phyloP scores from a whole-genome alignment of 2,888 invertebrate genomes.

The Synergus gifuensis region DNA sequence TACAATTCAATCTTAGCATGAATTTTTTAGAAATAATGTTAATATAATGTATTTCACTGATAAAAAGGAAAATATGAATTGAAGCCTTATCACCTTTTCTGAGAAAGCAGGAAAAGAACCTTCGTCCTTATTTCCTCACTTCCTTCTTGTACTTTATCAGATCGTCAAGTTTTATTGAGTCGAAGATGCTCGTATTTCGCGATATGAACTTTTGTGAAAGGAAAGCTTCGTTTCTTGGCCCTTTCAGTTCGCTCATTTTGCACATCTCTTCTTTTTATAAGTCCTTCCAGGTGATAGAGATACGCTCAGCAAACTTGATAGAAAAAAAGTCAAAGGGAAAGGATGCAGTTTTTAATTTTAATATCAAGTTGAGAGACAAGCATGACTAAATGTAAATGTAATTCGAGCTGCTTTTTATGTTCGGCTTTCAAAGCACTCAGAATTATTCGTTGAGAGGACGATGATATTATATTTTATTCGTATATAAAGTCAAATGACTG shows the following conservation, averaged over 20 bases:
- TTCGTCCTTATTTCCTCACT: constrained; percentile 17
- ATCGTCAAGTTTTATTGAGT: constrained; percentile 37
- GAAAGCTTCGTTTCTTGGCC: constrained; percentile 22
- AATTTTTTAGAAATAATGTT: background rate
- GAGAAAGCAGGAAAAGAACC: constrained; percentile 14
- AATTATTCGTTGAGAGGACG: background rate
- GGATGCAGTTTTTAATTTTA: constrained; percentile 13
- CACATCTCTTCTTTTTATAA: constrained; percentile 9
- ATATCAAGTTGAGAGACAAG: constrained; percentile 19
- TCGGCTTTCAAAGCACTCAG: background rate
- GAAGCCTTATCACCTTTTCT: constrained; percentile 6
- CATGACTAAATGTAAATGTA: constrained; percentile 4
- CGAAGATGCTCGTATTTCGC: constrained; percentile 25
- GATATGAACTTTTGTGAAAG: constrained; percentile 34
- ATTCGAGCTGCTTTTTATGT: constrained; percentile 23
- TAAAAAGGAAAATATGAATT: background rate
- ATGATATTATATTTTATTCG: constrained; percentile 12
- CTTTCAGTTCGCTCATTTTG: constrained; percentile 21
- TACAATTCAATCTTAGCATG: background rate
- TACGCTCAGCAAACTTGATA: constrained; percentile 25
- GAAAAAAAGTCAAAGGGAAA: background rate
- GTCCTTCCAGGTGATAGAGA: background rate
- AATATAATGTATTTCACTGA: background rate
- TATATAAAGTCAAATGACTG: background rate
- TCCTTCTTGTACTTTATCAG: constrained; percentile 31